Percentiles rank a stretch among this genome's conserved stretches.
These are phyloP conservation scores for Sebastes hopkinsi DNA, from an alignment of 2,797 vertebrate genomes.

Conservation along the genomic window DNA sequence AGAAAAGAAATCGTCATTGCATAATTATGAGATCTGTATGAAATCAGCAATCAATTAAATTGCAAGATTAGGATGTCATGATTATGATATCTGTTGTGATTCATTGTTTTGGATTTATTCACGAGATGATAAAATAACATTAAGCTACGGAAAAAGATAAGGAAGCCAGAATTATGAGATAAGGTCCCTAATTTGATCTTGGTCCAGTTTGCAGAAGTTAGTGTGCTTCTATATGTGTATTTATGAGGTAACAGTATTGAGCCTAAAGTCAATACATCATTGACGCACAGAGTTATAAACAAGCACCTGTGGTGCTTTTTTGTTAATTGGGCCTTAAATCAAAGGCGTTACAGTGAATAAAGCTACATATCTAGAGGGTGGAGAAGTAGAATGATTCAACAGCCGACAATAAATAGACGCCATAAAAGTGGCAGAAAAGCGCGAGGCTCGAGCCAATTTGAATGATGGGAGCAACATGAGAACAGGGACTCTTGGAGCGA, in stretches of 20 bases:
- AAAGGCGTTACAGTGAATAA: slow-evolving; percentile 46
- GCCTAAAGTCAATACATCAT: slow-evolving; percentile 24
- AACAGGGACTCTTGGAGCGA: slow-evolving; percentile 35
- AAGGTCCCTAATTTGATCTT: background rate
- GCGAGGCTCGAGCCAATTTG: slow-evolving; percentile 25
- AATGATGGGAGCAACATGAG: slow-evolving; percentile 51
- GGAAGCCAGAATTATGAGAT: background rate
- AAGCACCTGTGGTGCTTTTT: slow-evolving; percentile 63
- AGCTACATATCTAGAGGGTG: slow-evolving; percentile 41
- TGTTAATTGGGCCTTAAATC: slow-evolving; percentile 79
- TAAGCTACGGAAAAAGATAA: background rate
- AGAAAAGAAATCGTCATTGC: background rate
- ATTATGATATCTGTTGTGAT: background rate
- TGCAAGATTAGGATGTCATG: slow-evolving; percentile 5
- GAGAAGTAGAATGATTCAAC: slow-evolving; percentile 53
- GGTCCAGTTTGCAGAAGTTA: background rate
- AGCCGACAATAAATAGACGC: slow-evolving; percentile 56
- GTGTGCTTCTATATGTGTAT: background rate
- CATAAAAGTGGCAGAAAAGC: slow-evolving; percentile 56
- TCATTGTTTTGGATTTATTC: background rate
- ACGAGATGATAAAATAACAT: background rate
- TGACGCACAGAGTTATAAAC: slow-evolving; percentile 38
- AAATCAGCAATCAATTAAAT: background rate
- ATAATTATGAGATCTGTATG: background rate
- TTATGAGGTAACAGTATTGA: background rate